These are phyloP conservation scores for Merops nubicus DNA, from an alignment of 2,113 vertebrate genomes.

Conservation along the genomic window DNA sequence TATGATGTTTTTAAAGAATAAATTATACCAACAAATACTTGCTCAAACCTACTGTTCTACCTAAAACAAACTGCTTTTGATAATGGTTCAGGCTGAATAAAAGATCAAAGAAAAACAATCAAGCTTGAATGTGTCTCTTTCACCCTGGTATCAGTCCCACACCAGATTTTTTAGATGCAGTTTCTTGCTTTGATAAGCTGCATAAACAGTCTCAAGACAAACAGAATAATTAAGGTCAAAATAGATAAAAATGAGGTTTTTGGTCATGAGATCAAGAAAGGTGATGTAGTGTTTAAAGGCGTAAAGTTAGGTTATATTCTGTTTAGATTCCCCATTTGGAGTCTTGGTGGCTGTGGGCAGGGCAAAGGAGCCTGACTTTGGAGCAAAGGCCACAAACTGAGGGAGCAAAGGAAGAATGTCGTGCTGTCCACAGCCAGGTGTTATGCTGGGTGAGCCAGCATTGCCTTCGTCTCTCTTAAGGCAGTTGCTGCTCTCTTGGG, in stretches of 20 bases:
- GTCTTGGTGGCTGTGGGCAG: neutral
- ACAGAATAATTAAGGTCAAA: neutral
- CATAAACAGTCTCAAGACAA: neutral
- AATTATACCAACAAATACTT: neutral
- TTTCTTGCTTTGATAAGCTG: slow-evolving; percentile 5
- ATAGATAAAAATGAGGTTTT: neutral
- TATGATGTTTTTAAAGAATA: neutral
- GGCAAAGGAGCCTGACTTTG: neutral
- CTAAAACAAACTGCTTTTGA: neutral
- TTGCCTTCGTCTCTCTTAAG: neutral
- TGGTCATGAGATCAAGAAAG: neutral
- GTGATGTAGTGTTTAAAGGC: neutral
- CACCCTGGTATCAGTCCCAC: neutral
- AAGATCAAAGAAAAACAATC: neutral
- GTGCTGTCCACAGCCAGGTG: neutral
- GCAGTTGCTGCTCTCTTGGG: neutral
- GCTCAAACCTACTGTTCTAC: neutral
- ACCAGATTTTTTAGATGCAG: neutral
- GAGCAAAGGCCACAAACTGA: neutral
- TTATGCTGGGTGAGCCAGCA: neutral
- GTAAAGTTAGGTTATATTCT: neutral
- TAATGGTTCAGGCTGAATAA: neutral
- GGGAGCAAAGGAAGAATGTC: neutral
- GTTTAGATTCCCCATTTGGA: neutral
- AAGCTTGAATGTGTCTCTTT: neutral